phyloP scores from a whole-genome alignment of 2,113 vertebrate genomes.

The Etia nguti region DNA sequence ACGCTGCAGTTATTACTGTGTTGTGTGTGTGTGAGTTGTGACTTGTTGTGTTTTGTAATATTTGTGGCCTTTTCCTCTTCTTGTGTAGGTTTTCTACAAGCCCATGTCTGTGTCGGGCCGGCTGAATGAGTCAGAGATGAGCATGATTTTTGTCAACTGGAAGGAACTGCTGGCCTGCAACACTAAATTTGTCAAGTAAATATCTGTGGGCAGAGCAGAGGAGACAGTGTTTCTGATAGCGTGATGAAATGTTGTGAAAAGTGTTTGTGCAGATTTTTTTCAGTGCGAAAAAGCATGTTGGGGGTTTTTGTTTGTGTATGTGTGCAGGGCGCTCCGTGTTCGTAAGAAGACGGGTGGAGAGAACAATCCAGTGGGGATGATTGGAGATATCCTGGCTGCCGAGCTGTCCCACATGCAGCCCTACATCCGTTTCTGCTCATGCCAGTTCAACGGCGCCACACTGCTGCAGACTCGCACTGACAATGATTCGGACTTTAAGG shows the following conservation, averaged over 20 bases:
- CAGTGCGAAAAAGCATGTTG: not conserved
- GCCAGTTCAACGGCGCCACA: slow-evolving; percentile 85
- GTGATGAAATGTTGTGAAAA: not conserved
- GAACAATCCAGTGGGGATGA: slow-evolving; percentile 89
- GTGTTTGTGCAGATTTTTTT: not conserved
- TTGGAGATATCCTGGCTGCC: slow-evolving; percentile 84
- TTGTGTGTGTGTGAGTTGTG: not conserved
- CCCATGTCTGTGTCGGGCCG: slow-evolving; percentile 86
- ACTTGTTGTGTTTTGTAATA: not conserved
- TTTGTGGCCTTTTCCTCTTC: not conserved
- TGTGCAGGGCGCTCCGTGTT: slow-evolving; percentile 78
- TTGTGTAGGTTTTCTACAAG: slow-evolving; percentile 85
- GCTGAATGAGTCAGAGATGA: slow-evolving; percentile 84
- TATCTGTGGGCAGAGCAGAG: not conserved
- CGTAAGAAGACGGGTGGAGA: slow-evolving; percentile 89
- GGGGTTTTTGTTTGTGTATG: not conserved
- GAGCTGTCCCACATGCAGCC: slow-evolving; percentile 95
- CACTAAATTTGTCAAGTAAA: slow-evolving; percentile 87
- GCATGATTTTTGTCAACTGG: slow-evolving; percentile 95
- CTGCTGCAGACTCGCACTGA: slow-evolving; percentile 89
- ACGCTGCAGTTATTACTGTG: not conserved
- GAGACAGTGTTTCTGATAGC: not conserved
- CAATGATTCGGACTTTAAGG: slow-evolving; percentile 88
- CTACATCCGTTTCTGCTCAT: slow-evolving; percentile 94
- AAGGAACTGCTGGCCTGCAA: slow-evolving; percentile 91